phyloP scores from a whole-genome alignment of 2,113 vertebrate species.

The Neodon shergylaensis region DNA sequence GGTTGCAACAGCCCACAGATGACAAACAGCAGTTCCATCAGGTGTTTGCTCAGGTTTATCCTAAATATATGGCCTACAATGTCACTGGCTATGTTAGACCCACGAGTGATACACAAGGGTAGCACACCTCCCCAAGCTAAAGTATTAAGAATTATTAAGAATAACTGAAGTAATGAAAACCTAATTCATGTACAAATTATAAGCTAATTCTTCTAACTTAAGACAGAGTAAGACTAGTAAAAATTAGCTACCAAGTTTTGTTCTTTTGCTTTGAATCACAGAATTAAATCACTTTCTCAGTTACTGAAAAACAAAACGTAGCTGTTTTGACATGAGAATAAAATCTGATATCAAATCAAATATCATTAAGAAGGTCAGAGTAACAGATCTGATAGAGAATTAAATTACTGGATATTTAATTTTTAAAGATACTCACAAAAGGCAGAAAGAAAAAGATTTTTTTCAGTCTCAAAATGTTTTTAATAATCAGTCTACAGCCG shows the following conservation, averaged over 20 bases:
- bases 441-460: neutral
- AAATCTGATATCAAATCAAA: conserved; percentile 24
- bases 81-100: neutral
- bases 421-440: neutral
- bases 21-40: neutral
- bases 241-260: neutral
- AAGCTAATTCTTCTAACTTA: conserved; percentile 28
- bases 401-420: neutral
- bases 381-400: conserved; percentile 37
- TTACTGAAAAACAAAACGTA: neutral
- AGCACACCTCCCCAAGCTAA: neutral
- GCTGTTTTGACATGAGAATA: neutral
- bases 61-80: neutral
- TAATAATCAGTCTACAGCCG: neutral
- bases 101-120: neutral
- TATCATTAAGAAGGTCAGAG: neutral
- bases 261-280: conserved; percentile 22
- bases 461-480: neutral
- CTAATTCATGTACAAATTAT: neutral
- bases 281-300: neutral
- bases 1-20: neutral
- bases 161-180: neutral
- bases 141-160: neutral
- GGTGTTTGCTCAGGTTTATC: neutral
- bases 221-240: neutral